phyloP scores from a whole-genome alignment of 2,888 invertebrate species.

The Marronus borbonicus region DNA sequence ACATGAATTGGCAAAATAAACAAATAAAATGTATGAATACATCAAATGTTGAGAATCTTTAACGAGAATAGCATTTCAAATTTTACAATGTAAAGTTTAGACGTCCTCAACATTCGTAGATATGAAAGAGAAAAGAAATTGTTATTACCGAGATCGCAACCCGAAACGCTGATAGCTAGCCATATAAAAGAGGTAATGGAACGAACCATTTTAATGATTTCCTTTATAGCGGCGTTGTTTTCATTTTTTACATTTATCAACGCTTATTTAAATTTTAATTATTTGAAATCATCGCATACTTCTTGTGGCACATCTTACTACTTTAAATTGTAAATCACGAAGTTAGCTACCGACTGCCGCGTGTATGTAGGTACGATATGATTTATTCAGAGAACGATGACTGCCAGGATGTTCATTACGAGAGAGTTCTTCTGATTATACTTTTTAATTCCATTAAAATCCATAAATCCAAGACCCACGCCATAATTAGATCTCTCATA shows the following conservation, averaged over 20 bases:
- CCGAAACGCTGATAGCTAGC: no score
- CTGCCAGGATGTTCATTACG: constrained; percentile 22
- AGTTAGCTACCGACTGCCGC: background rate
- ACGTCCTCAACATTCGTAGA: no score
- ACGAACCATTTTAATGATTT: background rate
- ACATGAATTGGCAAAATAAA: no score
- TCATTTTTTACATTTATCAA: background rate
- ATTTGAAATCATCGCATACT: background rate
- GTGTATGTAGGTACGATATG: constrained; percentile 10
- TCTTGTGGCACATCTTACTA: constrained; percentile 4
- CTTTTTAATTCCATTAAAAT: constrained; percentile 42
- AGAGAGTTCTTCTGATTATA: constrained; percentile 21
- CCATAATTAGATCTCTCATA: constrained; percentile 26
- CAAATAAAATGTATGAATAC: no score
- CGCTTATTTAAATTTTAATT: constrained; percentile 30
- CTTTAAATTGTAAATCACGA: constrained; percentile 32
- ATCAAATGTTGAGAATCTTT: no score
- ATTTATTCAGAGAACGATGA: constrained; percentile 1
- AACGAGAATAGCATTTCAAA: no score
- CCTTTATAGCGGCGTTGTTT: background rate
- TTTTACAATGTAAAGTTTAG: no score
- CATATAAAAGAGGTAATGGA: no score
- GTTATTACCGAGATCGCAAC: no score
- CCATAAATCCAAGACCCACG: constrained; percentile 31
- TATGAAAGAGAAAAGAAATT: no score